Evolutionary conservation across 2,113 vertebrate species (phyloP).

Genomic region (Ascaphus truei): DNA sequence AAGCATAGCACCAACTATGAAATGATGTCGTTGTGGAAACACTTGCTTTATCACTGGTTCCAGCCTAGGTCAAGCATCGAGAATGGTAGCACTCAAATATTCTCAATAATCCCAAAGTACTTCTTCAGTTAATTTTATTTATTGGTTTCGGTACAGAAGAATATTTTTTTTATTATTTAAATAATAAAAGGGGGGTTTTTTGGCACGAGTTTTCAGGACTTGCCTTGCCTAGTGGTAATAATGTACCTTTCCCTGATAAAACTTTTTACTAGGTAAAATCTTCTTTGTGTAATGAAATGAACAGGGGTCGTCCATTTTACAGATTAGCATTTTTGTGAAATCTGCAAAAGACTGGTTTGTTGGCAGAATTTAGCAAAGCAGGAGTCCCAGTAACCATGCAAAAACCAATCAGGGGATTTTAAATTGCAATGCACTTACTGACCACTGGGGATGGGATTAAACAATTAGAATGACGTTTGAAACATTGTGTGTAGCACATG

Average conservation of each 20-base stretch:
- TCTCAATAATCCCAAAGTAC: neutral
- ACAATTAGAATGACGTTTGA: neutral
- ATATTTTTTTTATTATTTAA: neutral
- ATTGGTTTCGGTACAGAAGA: neutral
- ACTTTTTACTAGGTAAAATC: too few relatives aligned
- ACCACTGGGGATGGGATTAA: neutral
- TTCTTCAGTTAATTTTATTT: neutral
- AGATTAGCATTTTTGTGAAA: too few relatives aligned
- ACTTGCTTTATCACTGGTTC: conserved; percentile 17
- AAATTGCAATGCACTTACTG: too few relatives aligned
- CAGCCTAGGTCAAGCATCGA: conserved; percentile 10
- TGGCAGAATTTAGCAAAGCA: too few relatives aligned
- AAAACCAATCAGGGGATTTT: too few relatives aligned
- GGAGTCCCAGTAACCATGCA: too few relatives aligned
- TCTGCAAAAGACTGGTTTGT: too few relatives aligned
- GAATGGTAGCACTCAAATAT: neutral
- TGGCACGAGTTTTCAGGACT: too few relatives aligned
- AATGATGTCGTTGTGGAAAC: conserved; percentile 29
- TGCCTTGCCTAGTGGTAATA: too few relatives aligned
- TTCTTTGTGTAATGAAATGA: too few relatives aligned
- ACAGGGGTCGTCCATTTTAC: too few relatives aligned
- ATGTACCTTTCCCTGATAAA: too few relatives aligned
- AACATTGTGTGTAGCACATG: neutral
- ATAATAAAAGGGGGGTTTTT: neutral
- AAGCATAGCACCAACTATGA: conserved; percentile 49